Evolutionary conservation across 2,888 invertebrate genomes (phyloP).

Genomic region (Caenorhabditis macrosperma): DNA sequence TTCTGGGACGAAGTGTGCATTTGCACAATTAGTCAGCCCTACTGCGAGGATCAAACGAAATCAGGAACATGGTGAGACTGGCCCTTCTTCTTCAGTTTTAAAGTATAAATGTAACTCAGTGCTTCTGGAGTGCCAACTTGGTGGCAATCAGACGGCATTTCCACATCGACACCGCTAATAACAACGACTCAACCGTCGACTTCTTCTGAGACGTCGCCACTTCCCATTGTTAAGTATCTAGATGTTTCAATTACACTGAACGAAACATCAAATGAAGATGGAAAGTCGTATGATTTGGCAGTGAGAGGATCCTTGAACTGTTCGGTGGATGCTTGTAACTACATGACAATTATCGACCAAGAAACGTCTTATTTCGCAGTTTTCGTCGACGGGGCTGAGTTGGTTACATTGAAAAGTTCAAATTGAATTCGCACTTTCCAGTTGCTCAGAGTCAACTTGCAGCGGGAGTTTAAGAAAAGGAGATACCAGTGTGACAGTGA

Average conservation of each 20-base stretch:
- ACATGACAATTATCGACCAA: not conserved
- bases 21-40: not conserved
- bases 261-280: not conserved
- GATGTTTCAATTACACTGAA: not conserved
- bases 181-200: too few relatives aligned
- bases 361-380: not conserved
- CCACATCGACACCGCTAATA: not conserved
- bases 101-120: too few relatives aligned
- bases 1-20: slow-evolving; percentile 1
- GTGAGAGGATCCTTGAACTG: not conserved
- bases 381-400: not conserved
- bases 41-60: not conserved
- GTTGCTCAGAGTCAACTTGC: not conserved
- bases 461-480: not conserved
- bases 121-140: too few relatives aligned
- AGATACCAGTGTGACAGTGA: not conserved
- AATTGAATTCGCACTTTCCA: not conserved
- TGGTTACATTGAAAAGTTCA: not conserved
- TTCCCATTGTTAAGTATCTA: too few relatives aligned
- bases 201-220: too few relatives aligned
- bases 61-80: not conserved
- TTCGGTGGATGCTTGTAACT: not conserved
- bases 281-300: not conserved
- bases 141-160: not conserved
- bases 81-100: not conserved